These are phyloP conservation scores for Cryptocephalus moraei DNA, from an alignment of 2,888 invertebrate species.

Conservation along the genomic window DNA sequence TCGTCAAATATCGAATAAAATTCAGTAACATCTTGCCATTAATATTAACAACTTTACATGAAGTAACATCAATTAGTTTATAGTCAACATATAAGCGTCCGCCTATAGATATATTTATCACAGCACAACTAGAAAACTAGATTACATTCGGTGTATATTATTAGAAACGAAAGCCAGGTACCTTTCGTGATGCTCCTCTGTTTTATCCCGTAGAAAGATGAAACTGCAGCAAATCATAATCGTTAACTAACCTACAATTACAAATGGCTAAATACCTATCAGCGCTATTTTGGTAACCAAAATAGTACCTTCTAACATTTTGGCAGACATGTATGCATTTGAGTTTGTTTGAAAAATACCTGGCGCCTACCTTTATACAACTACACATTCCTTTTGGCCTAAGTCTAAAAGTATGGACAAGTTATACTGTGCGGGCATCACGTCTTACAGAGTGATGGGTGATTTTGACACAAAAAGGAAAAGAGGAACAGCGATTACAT, in stretches of 20 bases:
- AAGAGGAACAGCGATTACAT: not conserved
- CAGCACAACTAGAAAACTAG: not conserved
- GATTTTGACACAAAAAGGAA: not conserved
- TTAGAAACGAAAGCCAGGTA: not conserved
- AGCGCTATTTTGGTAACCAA: too few relatives aligned
- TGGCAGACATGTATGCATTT: too few relatives aligned
- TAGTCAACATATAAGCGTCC: not conserved
- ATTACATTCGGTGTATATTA: not conserved
- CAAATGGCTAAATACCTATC: too few relatives aligned
- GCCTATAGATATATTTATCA: not conserved
- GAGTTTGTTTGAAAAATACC: too few relatives aligned
- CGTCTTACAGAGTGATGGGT: slow-evolving; percentile 9
- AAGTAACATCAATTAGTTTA: not conserved
- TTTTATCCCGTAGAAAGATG: too few relatives aligned
- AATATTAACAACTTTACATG: not conserved
- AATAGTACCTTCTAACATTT: too few relatives aligned
- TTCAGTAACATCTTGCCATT: not conserved
- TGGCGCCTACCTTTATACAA: too few relatives aligned
- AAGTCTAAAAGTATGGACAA: slow-evolving; percentile 31
- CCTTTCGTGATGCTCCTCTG: too few relatives aligned
- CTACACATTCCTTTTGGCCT: slow-evolving; percentile 8
- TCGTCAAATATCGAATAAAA: not conserved
- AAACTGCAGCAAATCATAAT: too few relatives aligned
- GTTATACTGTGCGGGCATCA: slow-evolving; percentile 38
- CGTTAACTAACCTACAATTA: too few relatives aligned